Conservation (phyloP, 2,888 invertebrate genomes). For the Platycnemis pennipes region DNA sequence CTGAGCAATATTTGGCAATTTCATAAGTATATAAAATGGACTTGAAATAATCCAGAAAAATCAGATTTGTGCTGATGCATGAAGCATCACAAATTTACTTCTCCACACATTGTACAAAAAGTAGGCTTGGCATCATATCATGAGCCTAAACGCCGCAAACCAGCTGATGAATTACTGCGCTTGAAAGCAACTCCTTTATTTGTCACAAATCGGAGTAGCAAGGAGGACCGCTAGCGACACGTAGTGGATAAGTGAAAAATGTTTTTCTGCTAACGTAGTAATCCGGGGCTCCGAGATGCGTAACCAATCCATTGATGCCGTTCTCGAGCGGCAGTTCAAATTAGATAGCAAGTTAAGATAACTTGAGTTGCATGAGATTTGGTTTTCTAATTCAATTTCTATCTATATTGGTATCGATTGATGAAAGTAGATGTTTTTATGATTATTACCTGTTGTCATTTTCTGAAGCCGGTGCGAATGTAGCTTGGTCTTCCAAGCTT, state of each 20-base stretch:
- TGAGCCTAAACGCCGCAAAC: slow-evolving; percentile 38
- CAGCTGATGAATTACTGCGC: slow-evolving; percentile 67
- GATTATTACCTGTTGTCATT: too few relatives aligned
- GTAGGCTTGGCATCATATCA: neutral
- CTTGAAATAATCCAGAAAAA: slow-evolving; percentile 36
- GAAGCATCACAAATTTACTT: slow-evolving; percentile 1
- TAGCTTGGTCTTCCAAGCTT: too few relatives aligned
- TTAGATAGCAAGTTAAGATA: neutral
- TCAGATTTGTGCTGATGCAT: neutral
- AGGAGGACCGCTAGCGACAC: slow-evolving; percentile 56
- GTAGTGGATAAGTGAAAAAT: slow-evolving; percentile 57
- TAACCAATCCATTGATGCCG: slow-evolving; percentile 19
- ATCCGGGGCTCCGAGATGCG: slow-evolving; percentile 26
- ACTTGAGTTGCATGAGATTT: too few relatives aligned
- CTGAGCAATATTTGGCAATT: slow-evolving; percentile 59
- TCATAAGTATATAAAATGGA: slow-evolving; percentile 46
- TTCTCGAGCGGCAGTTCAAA: slow-evolving; percentile 25
- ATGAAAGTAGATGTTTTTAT: too few relatives aligned
- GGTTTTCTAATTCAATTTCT: too few relatives aligned
- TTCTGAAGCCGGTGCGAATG: too few relatives aligned
- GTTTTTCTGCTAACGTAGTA: slow-evolving; percentile 48
- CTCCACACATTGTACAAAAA: slow-evolving; percentile 2
- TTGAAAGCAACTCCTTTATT: slow-evolving; percentile 67
- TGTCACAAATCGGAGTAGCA: slow-evolving; percentile 56
- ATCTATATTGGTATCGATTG: too few relatives aligned